Conservation (phyloP, 2,113 vertebrate genomes). For the Tachysurus fulvidraco region DNA sequence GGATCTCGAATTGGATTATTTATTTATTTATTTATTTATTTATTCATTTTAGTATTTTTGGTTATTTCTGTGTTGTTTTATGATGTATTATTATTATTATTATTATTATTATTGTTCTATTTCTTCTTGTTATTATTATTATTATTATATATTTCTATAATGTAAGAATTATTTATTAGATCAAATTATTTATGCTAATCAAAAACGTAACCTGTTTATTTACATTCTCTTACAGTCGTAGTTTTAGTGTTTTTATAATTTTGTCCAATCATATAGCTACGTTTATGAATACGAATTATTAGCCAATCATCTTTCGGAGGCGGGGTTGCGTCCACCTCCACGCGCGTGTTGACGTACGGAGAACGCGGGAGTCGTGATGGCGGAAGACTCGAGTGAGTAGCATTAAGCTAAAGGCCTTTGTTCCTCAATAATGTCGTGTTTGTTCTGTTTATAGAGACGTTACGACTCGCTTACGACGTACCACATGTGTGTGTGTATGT, state of each 20-base stretch:
- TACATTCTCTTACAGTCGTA: not conserved
- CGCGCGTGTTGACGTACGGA: not conserved
- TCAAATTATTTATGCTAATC: too few relatives aligned
- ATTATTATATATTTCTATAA: too few relatives aligned
- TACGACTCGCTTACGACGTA: too few relatives aligned
- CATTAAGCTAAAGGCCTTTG: not conserved
- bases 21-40: too few relatives aligned
- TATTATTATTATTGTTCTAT: too few relatives aligned
- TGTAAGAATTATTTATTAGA: too few relatives aligned
- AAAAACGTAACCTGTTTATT: too few relatives aligned
- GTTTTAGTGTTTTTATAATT: not conserved
- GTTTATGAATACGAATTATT: not conserved
- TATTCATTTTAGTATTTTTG: too few relatives aligned
- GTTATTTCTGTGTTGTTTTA: too few relatives aligned
- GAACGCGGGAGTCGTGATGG: constrained; percentile 42
- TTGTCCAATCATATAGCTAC: not conserved
- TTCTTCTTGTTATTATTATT: too few relatives aligned
- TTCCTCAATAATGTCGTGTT: not conserved
- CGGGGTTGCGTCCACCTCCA: not conserved
- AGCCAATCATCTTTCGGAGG: not conserved
- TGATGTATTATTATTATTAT: too few relatives aligned
- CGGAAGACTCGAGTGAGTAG: constrained; percentile 57
- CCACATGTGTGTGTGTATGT: not conserved
- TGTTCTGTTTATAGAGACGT: too few relatives aligned
- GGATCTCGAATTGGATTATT: not conserved